A percentile compares a stretch with the other conserved stretches of the same genome.
Evolutionary conservation across 2,113 vertebrate genomes (phyloP).

Genomic region (Albula goreensis): DNA sequence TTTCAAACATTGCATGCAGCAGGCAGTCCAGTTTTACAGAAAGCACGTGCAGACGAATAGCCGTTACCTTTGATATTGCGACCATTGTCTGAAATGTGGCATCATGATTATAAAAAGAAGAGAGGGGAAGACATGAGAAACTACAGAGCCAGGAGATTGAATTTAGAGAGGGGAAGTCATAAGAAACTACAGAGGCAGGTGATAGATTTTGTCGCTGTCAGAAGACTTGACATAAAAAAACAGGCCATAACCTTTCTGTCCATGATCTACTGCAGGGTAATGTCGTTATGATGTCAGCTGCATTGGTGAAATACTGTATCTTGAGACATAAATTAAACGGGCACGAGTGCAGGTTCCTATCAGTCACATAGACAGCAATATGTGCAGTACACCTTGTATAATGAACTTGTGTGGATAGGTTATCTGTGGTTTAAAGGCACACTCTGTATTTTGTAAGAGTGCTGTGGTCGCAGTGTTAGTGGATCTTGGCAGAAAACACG

Average conservation of each 20-base stretch:
- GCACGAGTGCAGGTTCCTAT: background rate
- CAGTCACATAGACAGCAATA: background rate
- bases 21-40: constrained; percentile 61
- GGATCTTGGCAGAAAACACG: constrained; percentile 5
- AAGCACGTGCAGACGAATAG: constrained; percentile 52
- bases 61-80: constrained; percentile 92
- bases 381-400: background rate
- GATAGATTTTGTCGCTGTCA: background rate
- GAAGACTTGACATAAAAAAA: background rate
- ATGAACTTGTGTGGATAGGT: background rate
- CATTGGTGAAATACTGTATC: background rate
- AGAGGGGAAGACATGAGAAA: constrained; percentile 51
- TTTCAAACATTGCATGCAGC: constrained; percentile 47
- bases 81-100: constrained; percentile 90
- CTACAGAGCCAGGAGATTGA: background rate
- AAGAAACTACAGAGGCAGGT: no score
- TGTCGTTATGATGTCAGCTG: background rate
- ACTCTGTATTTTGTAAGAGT: background rate
- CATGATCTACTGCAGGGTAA: background rate
- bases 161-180: background rate
- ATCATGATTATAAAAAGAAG: constrained; percentile 58
- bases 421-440: background rate
- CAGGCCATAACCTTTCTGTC: background rate
- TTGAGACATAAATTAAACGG: background rate
- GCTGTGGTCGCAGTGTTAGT: background rate